Base-by-base conservation (phyloP, 2,888 invertebrate species). In the Hypselothyrea guttata region DNA sequence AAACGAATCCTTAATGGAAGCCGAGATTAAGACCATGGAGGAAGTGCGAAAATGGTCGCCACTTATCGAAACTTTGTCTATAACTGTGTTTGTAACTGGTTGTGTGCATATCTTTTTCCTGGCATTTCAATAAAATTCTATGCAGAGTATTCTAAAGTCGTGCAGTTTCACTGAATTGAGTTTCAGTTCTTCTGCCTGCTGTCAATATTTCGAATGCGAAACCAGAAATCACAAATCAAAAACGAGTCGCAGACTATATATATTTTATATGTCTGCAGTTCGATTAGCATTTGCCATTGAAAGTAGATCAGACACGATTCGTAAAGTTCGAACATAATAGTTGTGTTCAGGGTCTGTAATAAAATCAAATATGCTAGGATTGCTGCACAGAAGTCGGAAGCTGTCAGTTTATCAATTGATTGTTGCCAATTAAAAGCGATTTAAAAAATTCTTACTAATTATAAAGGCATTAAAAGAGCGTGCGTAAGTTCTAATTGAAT, bases 261-360 rank as follows among this genome's bases (percentile, higher is more conserved):
- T 28, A 22, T 22, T 44, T 48, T 8, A 9, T 11, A 27, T 27
- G 9, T 4, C 7, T 44, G 15, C 35, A 30, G 12, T 35, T 33
- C 16, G 55, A 67, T 67, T 57, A 46, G 53, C 60, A 55, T 70
- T 60, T 65, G 71, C 41, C 65, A 65, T 60, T 60, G 60, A 46
- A 66, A 53, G 27, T 66, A 44, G 49, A 66, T 45, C 55, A 66
- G 40, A n/a, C n/a, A n/a, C n/a, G n/a, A n/a, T n/a, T n/a, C n/a
- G n/a, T n/a, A n/a, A n/a, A n/a, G n/a, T n/a, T n/a, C n/a, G n/a
- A n/a, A n/a, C n/a, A n/a, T n/a, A n/a, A n/a, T n/a, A n/a, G n/a
- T 2, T 22, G 22, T 4, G 22, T 27, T 51, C 57, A 60, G 54
- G 56, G 65, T 40, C 37, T 53, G 34, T 42, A 33, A 53, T 11